Percentiles rank a stretch among this genome's conserved stretches.
Evolutionary conservation across 2,888 invertebrate genomes (phyloP).

Genomic region (Papilio protenor): DNA sequence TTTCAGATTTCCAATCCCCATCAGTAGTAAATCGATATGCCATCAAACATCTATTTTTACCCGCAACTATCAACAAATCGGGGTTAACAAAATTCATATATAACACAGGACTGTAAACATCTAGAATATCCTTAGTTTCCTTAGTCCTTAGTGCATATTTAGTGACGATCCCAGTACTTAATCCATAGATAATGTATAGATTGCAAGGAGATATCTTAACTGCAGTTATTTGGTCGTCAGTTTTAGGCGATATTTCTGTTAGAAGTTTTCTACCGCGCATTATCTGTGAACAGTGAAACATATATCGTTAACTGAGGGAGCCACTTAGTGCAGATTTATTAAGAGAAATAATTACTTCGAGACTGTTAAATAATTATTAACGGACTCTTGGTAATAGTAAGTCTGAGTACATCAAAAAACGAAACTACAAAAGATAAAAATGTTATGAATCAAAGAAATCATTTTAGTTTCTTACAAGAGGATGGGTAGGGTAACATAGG

Average conservation of each 20-base stretch:
- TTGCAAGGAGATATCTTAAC: slow-evolving; percentile 81
- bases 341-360: too few relatives aligned
- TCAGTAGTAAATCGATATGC: slow-evolving; percentile 61
- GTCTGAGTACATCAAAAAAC: too few relatives aligned
- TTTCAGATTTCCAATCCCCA: slow-evolving; percentile 69
- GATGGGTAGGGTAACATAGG: too few relatives aligned
- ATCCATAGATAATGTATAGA: slow-evolving; percentile 78
- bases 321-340: too few relatives aligned
- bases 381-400: too few relatives aligned
- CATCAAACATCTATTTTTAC: slow-evolving; percentile 74
- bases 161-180: slow-evolving; percentile 72
- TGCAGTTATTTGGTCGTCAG: slow-evolving; percentile 73
- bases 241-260: slow-evolving; percentile 71
- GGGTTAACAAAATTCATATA: slow-evolving; percentile 72
- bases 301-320: not conserved
- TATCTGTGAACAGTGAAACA: slow-evolving; percentile 59
- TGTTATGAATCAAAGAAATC: too few relatives aligned
- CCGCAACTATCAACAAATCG: slow-evolving; percentile 70
- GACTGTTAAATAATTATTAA: too few relatives aligned
- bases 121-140: slow-evolving; percentile 66
- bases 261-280: slow-evolving; percentile 75
- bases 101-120: slow-evolving; percentile 71
- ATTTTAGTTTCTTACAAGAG: too few relatives aligned
- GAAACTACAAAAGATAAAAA: too few relatives aligned
- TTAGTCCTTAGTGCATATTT: slow-evolving; percentile 73